phyloP scores from a whole-genome alignment of 1,140 invertebrate species.

The Drosophila mayri region DNA sequence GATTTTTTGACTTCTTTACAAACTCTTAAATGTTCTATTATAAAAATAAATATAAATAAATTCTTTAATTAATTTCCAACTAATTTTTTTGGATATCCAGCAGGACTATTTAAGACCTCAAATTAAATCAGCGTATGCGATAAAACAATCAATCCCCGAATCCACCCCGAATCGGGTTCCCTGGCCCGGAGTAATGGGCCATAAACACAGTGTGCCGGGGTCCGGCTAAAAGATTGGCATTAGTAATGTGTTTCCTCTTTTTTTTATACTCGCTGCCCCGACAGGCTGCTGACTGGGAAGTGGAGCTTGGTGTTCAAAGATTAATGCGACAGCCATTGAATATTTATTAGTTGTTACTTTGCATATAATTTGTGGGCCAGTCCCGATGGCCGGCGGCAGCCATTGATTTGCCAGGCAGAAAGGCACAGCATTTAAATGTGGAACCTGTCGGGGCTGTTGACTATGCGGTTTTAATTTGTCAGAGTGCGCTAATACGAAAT shows the following conservation, averaged over 20 bases:
- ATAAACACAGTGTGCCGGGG: slow-evolving; percentile 48
- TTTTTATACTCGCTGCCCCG: slow-evolving; percentile 23
- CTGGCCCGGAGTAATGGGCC: slow-evolving; percentile 35
- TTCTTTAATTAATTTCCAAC: background rate
- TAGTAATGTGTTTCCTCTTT: slow-evolving; percentile 68
- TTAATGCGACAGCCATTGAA: slow-evolving; percentile 82
- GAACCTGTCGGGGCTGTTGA: slow-evolving; percentile 70
- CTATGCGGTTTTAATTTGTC: slow-evolving; percentile 81
- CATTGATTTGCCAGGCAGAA: slow-evolving; percentile 65
- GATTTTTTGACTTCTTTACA: too few species aligned
- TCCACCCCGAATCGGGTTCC: slow-evolving; percentile 18
- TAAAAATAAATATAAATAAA: background rate
- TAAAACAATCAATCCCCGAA: slow-evolving; percentile 47
- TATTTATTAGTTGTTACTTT: slow-evolving; percentile 83
- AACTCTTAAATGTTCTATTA: background rate
- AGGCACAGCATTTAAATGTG: slow-evolving; percentile 63
- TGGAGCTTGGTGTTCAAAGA: slow-evolving; percentile 76
- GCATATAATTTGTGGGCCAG: slow-evolving; percentile 78
- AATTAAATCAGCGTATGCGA: slow-evolving; percentile 40
- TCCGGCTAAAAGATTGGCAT: slow-evolving; percentile 75
- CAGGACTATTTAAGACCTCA: background rate
- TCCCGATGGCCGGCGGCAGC: slow-evolving; percentile 33
- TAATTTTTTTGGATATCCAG: background rate
- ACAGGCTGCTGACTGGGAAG: slow-evolving; percentile 39
- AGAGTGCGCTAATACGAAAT: slow-evolving; percentile 82